Evolutionary conservation across 2,113 vertebrate genomes (phyloP), one percentile per base, ranked within the genome.

Genomic region (Varanus salvator): DNA sequence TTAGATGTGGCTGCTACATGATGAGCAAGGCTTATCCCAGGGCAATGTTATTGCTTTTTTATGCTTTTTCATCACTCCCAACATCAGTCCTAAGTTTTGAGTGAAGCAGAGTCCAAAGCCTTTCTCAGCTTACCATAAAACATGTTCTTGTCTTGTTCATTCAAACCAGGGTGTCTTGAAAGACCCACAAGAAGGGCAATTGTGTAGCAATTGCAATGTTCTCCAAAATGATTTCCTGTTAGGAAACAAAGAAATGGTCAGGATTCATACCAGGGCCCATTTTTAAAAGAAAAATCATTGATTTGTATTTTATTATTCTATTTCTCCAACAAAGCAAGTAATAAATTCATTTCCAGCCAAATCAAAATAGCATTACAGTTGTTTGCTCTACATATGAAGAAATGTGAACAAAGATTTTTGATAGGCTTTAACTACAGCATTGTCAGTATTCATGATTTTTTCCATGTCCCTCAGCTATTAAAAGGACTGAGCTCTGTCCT

Each of bases 141-240:
- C 3, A 87, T 94, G 64, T 48, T 92, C 93, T 92, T 95, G 29
- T 27, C n/a, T 14, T 29, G 77, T 84, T 91, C 50, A 85, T 85
- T 38, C 44, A 85, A 69, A 9, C 25, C 76, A 9, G 69, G 88
- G n/a, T 34, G 85, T 64, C 86, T 11, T 48, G 44, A 68, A 89
- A 50, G 8, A 83, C 34, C 57, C 86, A 31, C 76, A 91, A 1
- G 80, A 52, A 93, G 91, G 12, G 11, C 9, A 25, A 31, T 90
- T 92, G 89, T 95, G 88, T 88, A 88, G 95, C 77, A 44, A 44
- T 96, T 92, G 92, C 92, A 94, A 93, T 34, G 12, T 90, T 78
- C 8, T 87, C 29, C 88, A 93, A n/a, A 8, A 74, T 74, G 31
- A 25, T 87, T 95, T 91, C 52, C 91, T 96, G 44, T 27, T 71